Percentiles rank a stretch among this genome's conserved stretches.
Conservation (phyloP, 2,113 vertebrate genomes). For the Glareola pratincola region DNA sequence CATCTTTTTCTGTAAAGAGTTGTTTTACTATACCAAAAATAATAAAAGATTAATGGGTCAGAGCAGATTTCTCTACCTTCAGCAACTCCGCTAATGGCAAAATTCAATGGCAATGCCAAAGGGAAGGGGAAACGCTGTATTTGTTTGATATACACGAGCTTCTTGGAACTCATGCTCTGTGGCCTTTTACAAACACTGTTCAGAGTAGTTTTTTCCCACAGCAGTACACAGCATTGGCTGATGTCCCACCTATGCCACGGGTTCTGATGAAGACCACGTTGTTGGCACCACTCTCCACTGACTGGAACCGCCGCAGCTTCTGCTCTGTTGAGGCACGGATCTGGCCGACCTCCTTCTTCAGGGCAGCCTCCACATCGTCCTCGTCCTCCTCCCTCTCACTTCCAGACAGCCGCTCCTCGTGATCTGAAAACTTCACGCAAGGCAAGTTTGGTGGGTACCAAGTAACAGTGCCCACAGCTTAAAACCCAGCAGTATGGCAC, state of each 20-base stretch:
- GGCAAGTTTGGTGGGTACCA: background rate
- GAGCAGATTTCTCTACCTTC: background rate
- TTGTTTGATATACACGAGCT: rapidly evolving
- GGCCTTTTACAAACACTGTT: background rate
- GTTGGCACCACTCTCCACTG: constrained; percentile 90
- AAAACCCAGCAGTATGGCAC: rapidly evolving
- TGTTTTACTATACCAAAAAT: background rate
- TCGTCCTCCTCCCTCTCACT: constrained; percentile 73
- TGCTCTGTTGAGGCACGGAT: constrained; percentile 77
- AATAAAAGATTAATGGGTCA: background rate
- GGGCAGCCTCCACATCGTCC: constrained; percentile 84
- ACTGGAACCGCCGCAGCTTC: constrained; percentile 85
- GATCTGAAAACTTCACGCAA: constrained; percentile 76
- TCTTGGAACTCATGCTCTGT: background rate
- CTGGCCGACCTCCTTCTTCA: constrained; percentile 91
- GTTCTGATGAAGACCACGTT: constrained; percentile 94
- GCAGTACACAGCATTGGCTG: rapidly evolving
- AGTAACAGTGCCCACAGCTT: rapidly evolving
- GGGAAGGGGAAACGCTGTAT: background rate
- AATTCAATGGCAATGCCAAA: background rate
- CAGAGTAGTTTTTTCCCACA: background rate
- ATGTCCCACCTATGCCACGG: constrained; percentile 81
- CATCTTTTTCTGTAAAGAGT: background rate
- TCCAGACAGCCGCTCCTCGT: constrained; percentile 66
- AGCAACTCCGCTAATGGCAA: background rate